A percentile compares a stretch with the other conserved stretches of the same genome.
These are phyloP conservation scores for Aramus guarauna DNA, from an alignment of 2,113 vertebrate genomes.

Conservation along the genomic window DNA sequence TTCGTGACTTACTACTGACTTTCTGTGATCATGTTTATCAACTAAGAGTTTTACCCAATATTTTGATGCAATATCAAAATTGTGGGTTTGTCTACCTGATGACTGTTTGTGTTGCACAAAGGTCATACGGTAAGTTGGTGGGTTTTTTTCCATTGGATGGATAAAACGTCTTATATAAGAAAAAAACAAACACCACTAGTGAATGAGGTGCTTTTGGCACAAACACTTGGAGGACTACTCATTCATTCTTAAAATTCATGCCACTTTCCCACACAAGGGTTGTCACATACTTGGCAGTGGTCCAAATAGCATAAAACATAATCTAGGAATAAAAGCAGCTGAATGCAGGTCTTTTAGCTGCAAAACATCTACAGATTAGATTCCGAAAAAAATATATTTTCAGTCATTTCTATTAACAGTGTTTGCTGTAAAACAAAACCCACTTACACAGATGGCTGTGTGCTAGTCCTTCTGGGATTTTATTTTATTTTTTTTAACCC, in stretches of 20 bases:
- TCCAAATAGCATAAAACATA: constrained; percentile 42
- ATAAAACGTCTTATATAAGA: constrained; percentile 3
- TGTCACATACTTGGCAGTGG: constrained; percentile 45
- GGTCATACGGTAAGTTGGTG: background rate
- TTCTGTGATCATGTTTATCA: background rate
- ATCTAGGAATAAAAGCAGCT: constrained; percentile 35
- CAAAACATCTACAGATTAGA: constrained; percentile 4
- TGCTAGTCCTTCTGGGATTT: background rate
- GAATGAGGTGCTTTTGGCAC: constrained; percentile 56
- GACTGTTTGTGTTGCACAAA: background rate
- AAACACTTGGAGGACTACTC: constrained; percentile 31
- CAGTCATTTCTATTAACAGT: constrained; percentile 9
- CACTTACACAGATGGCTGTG: constrained; percentile 24
- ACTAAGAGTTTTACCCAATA: background rate
- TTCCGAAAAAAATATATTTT: background rate
- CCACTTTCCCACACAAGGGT: constrained; percentile 50
- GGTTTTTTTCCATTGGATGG: background rate
- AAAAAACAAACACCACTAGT: constrained; percentile 20
- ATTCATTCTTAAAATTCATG: constrained; percentile 66
- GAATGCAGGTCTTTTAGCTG: constrained; percentile 12
- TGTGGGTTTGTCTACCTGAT: background rate
- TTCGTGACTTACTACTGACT: background rate
- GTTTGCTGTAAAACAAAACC: constrained; percentile 34
- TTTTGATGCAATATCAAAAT: background rate
- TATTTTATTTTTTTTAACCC: background rate